Evolutionary conservation across 2,797 vertebrate genomes (phyloP).

Genomic region (Falco concolor): DNA sequence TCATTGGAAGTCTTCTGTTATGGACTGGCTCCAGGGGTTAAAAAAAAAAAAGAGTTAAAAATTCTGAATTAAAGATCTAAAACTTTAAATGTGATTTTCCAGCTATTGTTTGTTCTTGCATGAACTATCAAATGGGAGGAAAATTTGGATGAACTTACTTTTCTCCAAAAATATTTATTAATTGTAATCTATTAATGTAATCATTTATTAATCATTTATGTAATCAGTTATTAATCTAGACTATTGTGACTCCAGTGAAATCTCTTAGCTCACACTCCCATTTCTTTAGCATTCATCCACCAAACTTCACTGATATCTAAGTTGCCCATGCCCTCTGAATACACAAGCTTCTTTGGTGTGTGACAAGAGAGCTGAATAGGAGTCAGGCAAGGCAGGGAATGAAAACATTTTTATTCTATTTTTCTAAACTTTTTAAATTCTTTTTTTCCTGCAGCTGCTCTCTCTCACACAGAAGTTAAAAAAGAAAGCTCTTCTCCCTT

Average conservation of each 20-base stretch:
- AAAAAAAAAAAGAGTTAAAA: not conserved
- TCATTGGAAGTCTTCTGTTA: not conserved
- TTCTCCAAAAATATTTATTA: not conserved
- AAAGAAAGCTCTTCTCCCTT: not conserved
- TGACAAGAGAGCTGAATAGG: not conserved
- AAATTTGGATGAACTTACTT: not conserved
- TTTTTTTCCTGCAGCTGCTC: not conserved
- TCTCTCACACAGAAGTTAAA: not conserved
- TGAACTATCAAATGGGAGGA: not conserved
- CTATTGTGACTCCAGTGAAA: not conserved
- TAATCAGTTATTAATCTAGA: not conserved
- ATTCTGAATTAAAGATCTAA: not conserved
- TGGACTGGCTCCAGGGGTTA: accelerated
- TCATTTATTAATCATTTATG: no score
- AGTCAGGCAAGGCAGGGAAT: not conserved
- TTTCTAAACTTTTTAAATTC: not conserved
- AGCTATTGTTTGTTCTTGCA: not conserved
- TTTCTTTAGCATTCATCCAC: not conserved
- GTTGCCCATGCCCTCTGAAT: not conserved
- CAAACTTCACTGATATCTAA: not conserved
- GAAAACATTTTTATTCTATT: not conserved
- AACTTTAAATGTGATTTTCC: not conserved
- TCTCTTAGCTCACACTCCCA: not conserved
- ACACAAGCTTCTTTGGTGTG: not conserved
- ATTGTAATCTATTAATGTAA: not conserved